These are phyloP conservation scores for Formica aserva DNA, from an alignment of 2,888 invertebrate genomes.

Conservation along the genomic window DNA sequence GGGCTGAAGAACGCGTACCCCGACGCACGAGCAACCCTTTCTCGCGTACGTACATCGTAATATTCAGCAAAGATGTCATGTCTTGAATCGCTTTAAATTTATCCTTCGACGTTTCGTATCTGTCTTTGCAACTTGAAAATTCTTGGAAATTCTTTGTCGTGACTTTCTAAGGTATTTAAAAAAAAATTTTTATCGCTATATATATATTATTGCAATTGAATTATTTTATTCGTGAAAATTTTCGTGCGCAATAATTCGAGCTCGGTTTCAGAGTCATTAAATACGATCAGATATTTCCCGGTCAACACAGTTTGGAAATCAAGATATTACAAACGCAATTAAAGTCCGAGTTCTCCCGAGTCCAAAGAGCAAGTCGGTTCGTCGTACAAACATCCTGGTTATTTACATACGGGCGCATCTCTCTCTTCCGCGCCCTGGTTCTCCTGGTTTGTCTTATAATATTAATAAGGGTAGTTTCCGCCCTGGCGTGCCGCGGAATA, in stretches of 20 bases:
- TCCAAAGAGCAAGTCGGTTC: conserved; percentile 65
- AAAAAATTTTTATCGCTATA: no score
- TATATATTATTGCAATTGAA: neutral
- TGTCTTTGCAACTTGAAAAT: neutral
- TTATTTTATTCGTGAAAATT: neutral
- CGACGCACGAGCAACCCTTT: conserved; percentile 75
- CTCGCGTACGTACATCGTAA: conserved; percentile 59
- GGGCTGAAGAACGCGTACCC: conserved; percentile 69
- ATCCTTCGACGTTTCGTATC: neutral
- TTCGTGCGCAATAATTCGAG: neutral
- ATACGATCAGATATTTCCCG: conserved; percentile 22
- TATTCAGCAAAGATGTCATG: neutral
- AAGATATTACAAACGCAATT: conserved; percentile 54
- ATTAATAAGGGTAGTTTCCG: conserved; percentile 85
- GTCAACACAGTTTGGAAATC: conserved; percentile 28
- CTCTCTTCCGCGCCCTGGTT: conserved; percentile 49
- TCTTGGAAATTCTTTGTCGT: neutral
- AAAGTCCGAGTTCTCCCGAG: conserved; percentile 49
- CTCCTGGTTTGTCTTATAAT: conserved; percentile 83
- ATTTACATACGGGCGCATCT: conserved; percentile 79
- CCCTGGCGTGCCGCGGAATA: conserved; percentile 79
- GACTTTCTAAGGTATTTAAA: neutral
- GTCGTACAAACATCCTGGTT: conserved; percentile 80
- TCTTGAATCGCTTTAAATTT: neutral
- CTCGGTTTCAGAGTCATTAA: neutral